Conservation (phyloP, 2,888 invertebrate species). For the Sphecodes monilicornis region DNA sequence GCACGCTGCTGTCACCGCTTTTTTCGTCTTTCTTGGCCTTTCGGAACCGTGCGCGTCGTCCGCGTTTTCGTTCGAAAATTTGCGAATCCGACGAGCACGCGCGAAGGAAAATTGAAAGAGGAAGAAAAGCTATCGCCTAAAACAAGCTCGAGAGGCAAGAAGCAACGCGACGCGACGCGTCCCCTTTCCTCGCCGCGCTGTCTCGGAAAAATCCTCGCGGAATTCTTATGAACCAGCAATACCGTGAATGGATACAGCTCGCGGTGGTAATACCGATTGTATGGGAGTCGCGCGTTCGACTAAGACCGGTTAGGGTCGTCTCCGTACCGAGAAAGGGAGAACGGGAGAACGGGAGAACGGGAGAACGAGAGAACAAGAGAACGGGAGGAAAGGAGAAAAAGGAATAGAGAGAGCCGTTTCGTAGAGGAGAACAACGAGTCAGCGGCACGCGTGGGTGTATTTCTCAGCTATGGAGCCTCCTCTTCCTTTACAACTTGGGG, state of each 20-base stretch:
- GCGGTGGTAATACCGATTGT: conserved; percentile 68
- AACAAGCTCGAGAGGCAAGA: conserved; percentile 8
- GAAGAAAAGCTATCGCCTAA: conserved; percentile 12
- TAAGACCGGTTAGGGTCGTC: conserved; percentile 73
- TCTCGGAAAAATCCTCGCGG: conserved; percentile 55
- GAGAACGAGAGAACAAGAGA: neutral
- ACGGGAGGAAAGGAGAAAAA: conserved; percentile 12
- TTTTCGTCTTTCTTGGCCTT: neutral
- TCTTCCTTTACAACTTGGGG: conserved; percentile 64
- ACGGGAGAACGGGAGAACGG: conserved; percentile 9
- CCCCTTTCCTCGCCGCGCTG: conserved; percentile 31
- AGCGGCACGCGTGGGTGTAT: conserved; percentile 69
- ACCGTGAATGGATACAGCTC: conserved; percentile 71
- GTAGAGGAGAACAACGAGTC: conserved; percentile 64
- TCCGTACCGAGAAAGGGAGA: conserved; percentile 54
- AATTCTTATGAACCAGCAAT: conserved; percentile 72
- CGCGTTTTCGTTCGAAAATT: conserved; percentile 20
- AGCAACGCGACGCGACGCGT: neutral
- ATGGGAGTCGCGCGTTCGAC: conserved; percentile 64
- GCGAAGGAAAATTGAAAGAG: conserved; percentile 7
- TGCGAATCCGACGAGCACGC: neutral
- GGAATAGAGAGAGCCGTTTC: conserved; percentile 31
- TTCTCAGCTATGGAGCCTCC: conserved; percentile 72
- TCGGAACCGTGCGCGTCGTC: neutral
- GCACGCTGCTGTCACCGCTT: neutral